These are phyloP conservation scores for Notamacropus eugenii DNA, from an alignment of 2,797 vertebrate genomes.

Conservation along the genomic window DNA sequence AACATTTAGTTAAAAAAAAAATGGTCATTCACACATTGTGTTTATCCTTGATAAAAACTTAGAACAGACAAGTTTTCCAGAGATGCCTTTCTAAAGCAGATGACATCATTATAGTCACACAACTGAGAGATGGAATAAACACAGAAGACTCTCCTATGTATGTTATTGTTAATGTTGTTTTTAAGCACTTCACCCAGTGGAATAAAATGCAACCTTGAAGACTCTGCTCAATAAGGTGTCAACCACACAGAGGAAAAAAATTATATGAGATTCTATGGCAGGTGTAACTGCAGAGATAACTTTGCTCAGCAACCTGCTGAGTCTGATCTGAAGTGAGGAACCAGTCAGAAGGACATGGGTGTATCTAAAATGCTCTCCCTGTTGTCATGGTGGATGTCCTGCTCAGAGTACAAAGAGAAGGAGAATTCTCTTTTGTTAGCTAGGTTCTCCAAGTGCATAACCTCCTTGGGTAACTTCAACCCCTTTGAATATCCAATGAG, in stretches of 20 bases:
- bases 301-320: not conserved
- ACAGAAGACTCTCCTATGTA: not conserved
- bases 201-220: not conserved
- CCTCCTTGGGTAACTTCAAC: not conserved
- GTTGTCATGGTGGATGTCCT: not conserved
- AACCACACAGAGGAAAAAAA: not conserved
- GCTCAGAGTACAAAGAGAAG: not conserved
- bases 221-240: not conserved
- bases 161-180: not conserved
- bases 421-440: not conserved
- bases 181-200: not conserved
- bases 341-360: not conserved
- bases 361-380: not conserved
- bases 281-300: not conserved
- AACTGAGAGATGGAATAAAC: not conserved
- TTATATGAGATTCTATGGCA: not conserved
- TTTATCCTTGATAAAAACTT: not conserved
- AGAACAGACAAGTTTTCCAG: not conserved
- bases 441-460: not conserved
- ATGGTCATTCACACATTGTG: not conserved
- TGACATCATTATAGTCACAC: not conserved
- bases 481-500: not conserved
- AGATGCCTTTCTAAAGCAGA: not conserved
- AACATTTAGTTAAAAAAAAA: not conserved
- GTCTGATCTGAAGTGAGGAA: not conserved